These are phyloP conservation scores for Platysteira castanea DNA, from an alignment of 2,113 vertebrate genomes.

Conservation along the genomic window DNA sequence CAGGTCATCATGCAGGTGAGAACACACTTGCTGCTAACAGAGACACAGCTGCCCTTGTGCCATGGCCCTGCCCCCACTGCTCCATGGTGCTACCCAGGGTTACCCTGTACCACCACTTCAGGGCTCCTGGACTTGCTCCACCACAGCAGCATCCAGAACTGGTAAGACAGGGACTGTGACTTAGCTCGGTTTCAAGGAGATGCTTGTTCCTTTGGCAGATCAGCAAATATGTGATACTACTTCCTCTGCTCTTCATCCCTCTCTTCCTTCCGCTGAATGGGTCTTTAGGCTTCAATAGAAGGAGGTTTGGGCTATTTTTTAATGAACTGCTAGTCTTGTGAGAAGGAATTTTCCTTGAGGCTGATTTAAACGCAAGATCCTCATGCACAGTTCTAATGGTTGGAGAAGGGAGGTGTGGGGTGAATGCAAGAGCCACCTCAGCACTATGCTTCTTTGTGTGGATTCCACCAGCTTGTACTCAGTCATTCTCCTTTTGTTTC, in stretches of 20 bases:
- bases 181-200: neutral
- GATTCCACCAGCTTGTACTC: neutral
- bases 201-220: neutral
- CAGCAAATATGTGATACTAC: neutral
- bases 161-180: neutral
- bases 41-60: neutral
- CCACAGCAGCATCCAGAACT: neutral
- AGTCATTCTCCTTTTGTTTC: neutral
- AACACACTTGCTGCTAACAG: neutral
- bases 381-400: neutral
- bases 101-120: neutral
- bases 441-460: neutral
- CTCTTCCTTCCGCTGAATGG: neutral
- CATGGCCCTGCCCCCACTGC: neutral
- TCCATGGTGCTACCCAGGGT: rapidly evolving
- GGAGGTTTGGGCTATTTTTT: neutral
- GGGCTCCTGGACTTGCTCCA: neutral
- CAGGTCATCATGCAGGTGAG: neutral
- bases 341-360: neutral
- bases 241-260: neutral
- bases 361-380: neutral
- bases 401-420: neutral
- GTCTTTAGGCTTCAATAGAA: neutral
- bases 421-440: neutral
- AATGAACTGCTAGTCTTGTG: neutral